Evolutionary conservation across 2,797 vertebrate species (phyloP).

Genomic region (Threskiornis aethiopicus): DNA sequence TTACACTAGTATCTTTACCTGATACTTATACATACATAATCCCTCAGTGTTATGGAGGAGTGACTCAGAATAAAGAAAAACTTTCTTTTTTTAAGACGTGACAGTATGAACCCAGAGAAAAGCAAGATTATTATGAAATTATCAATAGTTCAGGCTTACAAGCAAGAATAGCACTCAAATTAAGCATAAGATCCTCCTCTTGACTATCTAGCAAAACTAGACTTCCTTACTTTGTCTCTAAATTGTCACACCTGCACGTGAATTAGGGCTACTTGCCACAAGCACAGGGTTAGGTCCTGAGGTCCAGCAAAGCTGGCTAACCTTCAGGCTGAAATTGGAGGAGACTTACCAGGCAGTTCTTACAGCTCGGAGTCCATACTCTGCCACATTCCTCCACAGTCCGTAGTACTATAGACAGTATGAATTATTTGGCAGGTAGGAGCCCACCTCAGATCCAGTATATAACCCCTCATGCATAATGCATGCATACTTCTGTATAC

Average conservation of each 20-base stretch:
- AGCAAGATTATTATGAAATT: neutral
- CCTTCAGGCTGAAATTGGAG: neutral
- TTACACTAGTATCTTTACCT: neutral
- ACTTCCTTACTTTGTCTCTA: neutral
- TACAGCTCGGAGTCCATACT: neutral
- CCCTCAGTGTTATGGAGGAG: neutral
- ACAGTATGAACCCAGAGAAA: neutral
- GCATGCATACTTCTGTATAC: too few relatives aligned
- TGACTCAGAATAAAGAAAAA: neutral
- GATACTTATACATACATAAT: neutral
- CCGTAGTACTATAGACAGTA: neutral
- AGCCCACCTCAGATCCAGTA: neutral
- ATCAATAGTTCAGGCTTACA: neutral
- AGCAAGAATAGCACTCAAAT: neutral
- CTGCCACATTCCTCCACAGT: neutral
- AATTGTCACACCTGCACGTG: neutral
- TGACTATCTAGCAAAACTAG: neutral
- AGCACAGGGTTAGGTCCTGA: neutral
- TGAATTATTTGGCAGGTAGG: neutral
- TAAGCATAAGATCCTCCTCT: neutral
- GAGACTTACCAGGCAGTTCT: neutral
- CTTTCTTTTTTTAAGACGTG: neutral
- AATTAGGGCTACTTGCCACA: neutral
- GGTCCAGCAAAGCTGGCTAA: neutral
- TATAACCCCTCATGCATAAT: neutral